phyloP scores from a whole-genome alignment of 2,113 vertebrate species.

The Sula dactylatra region DNA sequence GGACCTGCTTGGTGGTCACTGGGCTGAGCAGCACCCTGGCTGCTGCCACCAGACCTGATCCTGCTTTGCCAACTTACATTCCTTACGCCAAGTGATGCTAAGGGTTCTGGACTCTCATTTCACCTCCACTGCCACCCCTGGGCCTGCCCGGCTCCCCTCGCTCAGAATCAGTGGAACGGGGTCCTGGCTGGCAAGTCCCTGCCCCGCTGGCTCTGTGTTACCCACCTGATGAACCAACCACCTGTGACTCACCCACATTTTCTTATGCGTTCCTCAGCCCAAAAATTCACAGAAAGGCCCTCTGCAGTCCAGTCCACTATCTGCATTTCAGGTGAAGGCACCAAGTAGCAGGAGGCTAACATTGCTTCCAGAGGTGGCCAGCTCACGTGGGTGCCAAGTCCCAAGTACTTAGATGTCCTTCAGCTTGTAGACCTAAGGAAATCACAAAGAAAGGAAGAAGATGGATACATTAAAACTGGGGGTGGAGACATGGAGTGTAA shows the following conservation, averaged over 20 bases:
- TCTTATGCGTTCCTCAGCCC: neutral
- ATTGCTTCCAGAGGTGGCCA: neutral
- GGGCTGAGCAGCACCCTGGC: neutral
- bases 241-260: neutral
- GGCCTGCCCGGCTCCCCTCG: neutral
- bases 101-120: neutral
- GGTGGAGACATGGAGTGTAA: accelerated
- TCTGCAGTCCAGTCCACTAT: neutral
- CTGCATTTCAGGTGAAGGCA: neutral
- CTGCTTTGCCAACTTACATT: neutral
- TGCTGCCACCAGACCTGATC: neutral
- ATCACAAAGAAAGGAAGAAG: neutral
- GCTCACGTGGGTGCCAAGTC: accelerated
- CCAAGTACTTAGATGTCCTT: neutral
- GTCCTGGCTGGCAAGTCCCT: neutral
- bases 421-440: neutral
- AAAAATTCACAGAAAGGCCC: neutral
- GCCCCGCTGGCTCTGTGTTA: neutral
- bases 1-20: neutral
- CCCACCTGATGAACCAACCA: neutral
- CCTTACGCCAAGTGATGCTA: neutral
- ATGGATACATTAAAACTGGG: neutral
- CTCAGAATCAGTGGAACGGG: accelerated
- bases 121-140: accelerated
- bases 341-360: neutral